These are phyloP conservation scores for Heliconius ismenius DNA, from an alignment of 2,888 invertebrate genomes.

Conservation along the genomic window DNA sequence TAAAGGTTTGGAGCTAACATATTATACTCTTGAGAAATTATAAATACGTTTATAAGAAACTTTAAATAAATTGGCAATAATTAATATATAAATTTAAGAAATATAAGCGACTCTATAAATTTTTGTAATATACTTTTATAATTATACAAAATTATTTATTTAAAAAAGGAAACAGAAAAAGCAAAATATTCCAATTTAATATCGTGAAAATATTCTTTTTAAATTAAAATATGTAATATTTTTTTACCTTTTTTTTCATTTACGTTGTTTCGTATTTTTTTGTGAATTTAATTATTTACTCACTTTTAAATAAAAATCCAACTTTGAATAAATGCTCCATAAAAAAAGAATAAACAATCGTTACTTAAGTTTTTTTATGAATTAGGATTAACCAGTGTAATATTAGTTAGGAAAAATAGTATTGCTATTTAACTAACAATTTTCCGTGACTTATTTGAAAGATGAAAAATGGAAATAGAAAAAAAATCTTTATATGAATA, in stretches of 20 bases:
- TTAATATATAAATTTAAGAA: conserved; percentile 1
- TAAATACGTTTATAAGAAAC: neutral
- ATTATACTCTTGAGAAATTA: neutral
- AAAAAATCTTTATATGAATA: neutral
- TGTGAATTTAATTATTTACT: neutral
- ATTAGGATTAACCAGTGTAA: neutral
- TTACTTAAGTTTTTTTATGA: conserved; percentile 6
- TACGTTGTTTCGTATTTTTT: neutral
- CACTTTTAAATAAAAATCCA: no score
- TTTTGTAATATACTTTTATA: neutral
- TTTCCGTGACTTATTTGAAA: neutral
- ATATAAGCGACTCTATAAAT: neutral
- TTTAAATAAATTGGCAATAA: conserved; percentile 20
- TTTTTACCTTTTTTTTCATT: neutral
- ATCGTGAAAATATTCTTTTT: neutral
- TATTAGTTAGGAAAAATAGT: conserved; percentile 2
- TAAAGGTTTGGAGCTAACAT: neutral
- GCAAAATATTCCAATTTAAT: neutral
- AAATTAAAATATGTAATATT: neutral
- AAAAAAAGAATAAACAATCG: neutral
- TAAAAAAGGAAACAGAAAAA: no score
- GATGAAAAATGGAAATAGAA: neutral
- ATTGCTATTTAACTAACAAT: neutral
- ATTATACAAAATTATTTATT: no score
- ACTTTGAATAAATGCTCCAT: conserved; percentile 3